Base-by-base conservation (phyloP, 2,888 invertebrate species). In the Priocnemis perturbator region DNA sequence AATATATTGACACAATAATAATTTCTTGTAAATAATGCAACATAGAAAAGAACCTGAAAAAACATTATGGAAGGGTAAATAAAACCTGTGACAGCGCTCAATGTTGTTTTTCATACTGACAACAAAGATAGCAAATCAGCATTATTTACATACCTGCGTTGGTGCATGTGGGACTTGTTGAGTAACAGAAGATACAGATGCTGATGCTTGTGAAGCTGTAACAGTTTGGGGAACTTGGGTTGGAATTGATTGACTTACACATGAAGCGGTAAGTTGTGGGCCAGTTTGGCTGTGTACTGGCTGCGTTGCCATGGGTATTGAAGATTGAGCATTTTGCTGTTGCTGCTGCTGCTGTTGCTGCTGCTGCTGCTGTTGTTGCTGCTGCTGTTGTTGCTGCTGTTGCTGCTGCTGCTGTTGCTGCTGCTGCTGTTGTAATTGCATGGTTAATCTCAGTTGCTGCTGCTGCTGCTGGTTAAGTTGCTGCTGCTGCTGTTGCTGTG, bases 401-500 rank as follows among this genome's bases (percentile, higher is more conserved):
- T 85, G 88, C 50, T 86, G 89, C 60, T 89, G 89, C 30, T 77
- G 79, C 47, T 83, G 84, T 79, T 77, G 87, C 82, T 77, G 81
- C 71, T 84, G 86, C 61, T 85, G 87, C 60, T 79, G 82, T 23
- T 83, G 85, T 47, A 79, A 83, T 53, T 87, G 87, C 53, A 77
- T 76, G 60, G 88, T 68, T 83, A 76, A 83, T 69, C 83, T 85
- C 61, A 86, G 81, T 63, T 85, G 88, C 57, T 86, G 89, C 60
- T 89, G 89, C 37, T 88, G 88, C 15, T 84, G 85, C 20, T 64
- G 79, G 47, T 90, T 90, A 30, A 81, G 82, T 23, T 85, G 86
- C 45, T 86, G 82, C 37, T 86, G 87, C 64, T 88, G 89, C 52
- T 88, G 90, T 50, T 89, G 90, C 67, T 91, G 91, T 47, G 85